Evolutionary conservation across 1,140 invertebrate species (phyloP).

Genomic region (Xylocopa sonorina): DNA sequence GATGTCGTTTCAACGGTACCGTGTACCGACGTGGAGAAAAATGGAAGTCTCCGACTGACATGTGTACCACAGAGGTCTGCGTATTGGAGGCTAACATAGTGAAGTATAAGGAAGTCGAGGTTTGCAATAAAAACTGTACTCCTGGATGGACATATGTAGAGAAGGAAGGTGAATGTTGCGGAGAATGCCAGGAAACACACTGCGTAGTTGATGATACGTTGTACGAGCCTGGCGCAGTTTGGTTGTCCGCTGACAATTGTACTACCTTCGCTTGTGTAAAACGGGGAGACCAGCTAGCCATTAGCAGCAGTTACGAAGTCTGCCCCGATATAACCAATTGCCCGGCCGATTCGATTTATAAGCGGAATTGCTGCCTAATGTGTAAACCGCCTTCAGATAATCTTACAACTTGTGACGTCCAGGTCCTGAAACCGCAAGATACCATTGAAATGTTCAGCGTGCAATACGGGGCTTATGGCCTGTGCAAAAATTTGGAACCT

Average conservation of each 20-base stretch:
- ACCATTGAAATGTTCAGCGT: constrained; percentile 84
- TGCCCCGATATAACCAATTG: constrained; percentile 86
- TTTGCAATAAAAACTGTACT: constrained; percentile 83
- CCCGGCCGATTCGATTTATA: constrained; percentile 81
- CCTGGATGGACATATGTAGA: constrained; percentile 83
- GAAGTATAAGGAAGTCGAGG: constrained; percentile 80
- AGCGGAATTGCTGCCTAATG: constrained; percentile 86
- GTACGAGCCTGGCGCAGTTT: constrained; percentile 82
- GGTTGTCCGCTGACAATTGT: constrained; percentile 87
- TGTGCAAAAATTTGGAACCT: constrained; percentile 84
- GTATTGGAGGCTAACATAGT: constrained; percentile 78
- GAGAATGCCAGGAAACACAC: constrained; percentile 85
- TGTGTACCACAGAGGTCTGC: constrained; percentile 85
- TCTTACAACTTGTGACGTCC: constrained; percentile 83
- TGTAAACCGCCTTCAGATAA: constrained; percentile 83
- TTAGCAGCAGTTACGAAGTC: constrained; percentile 81
- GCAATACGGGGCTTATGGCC: constrained; percentile 79
- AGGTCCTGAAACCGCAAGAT: constrained; percentile 79
- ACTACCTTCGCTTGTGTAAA: constrained; percentile 84
- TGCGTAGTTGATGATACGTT: constrained; percentile 85
- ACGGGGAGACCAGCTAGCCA: constrained; percentile 79
- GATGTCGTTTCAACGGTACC: constrained; percentile 82
- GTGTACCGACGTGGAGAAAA: constrained; percentile 83
- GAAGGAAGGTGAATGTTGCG: constrained; percentile 85
- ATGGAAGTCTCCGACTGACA: constrained; percentile 82